phyloP scores from a whole-genome alignment of 2,888 invertebrate genomes.

The Frankliniella intonsa region DNA sequence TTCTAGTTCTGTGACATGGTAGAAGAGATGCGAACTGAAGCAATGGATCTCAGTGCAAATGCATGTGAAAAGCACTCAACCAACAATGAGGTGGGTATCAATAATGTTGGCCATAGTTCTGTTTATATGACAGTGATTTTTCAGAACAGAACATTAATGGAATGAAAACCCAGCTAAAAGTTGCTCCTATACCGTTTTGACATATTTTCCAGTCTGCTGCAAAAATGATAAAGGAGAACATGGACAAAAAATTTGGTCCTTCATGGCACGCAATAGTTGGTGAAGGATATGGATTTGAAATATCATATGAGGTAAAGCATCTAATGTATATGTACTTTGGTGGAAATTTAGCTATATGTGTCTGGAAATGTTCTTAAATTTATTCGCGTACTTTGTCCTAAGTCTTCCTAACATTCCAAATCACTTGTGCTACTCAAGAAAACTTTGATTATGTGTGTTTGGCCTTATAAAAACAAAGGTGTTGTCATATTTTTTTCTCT shows the following conservation, averaged over 20 bases:
- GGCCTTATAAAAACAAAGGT: neutral
- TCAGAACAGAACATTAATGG: neutral
- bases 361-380: conserved; percentile 75
- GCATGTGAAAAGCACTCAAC: conserved; percentile 86
- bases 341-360: conserved; percentile 80
- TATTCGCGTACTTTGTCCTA: neutral
- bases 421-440: neutral
- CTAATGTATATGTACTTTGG: conserved; percentile 86
- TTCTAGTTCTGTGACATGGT: conserved; percentile 84
- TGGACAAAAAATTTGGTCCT: conserved; percentile 94
- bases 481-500: neutral
- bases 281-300: conserved; percentile 90
- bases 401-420: neutral
- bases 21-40: conserved; percentile 87
- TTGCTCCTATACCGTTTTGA: neutral
- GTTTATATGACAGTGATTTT: neutral
- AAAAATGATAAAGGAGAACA: conserved; percentile 86
- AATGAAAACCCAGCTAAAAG: neutral
- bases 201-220: conserved; percentile 68
- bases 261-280: conserved; percentile 95
- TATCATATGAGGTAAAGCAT: conserved; percentile 84
- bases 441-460: neutral
- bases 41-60: conserved; percentile 84
- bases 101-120: conserved; percentile 27
- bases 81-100: conserved; percentile 68